Evolutionary conservation across 2,888 invertebrate species (phyloP).

Genomic region (Eupithecia vulgata): DNA sequence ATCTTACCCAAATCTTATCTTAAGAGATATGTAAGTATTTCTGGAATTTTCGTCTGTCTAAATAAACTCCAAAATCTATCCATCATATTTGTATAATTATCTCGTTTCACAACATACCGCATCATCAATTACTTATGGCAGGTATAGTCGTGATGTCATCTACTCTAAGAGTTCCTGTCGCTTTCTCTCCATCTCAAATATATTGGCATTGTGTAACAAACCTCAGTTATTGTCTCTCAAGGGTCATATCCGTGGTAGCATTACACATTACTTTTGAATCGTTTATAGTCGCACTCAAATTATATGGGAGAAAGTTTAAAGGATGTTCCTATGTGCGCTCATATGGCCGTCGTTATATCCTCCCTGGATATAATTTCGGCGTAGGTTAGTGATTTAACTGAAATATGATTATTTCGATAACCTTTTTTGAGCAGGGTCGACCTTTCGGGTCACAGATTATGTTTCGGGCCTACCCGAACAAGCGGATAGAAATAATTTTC

Average conservation of each 20-base stretch:
- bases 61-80: slow-evolving; percentile 10
- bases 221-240: slow-evolving; percentile 38
- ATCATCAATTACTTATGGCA: slow-evolving; percentile 44
- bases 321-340: background rate
- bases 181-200: slow-evolving; percentile 54
- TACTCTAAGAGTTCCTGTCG: slow-evolving; percentile 56
- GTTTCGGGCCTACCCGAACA: no score
- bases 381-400: no score
- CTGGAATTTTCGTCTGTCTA: background rate
- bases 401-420: no score
- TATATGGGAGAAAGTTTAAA: background rate
- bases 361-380: no score
- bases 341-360: no score
- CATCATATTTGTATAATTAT: slow-evolving; percentile 26
- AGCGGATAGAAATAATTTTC: no score
- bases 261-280: background rate
- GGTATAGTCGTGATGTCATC: slow-evolving; percentile 59
- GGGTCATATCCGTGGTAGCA: slow-evolving; percentile 31
- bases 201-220: slow-evolving; percentile 56
- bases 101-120: slow-evolving; percentile 40
- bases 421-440: no score
- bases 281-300: background rate
- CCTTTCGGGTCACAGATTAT: no score
- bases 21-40: background rate
- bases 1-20: no score